These are phyloP conservation scores for Dicyrtoma fusca DNA, from an alignment of 2,888 invertebrate genomes.

Conservation along the genomic window DNA sequence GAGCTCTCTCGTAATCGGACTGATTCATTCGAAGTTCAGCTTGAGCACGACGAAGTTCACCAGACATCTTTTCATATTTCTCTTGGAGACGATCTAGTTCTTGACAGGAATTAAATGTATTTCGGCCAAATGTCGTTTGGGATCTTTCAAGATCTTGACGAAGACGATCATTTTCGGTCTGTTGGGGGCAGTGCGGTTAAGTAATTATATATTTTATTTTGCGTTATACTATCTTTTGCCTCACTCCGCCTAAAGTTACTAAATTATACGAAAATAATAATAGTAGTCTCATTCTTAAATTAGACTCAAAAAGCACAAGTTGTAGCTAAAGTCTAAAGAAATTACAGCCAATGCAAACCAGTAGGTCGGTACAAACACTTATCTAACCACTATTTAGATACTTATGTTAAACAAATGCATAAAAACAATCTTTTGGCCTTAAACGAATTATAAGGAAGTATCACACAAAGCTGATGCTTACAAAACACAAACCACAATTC, in stretches of 20 bases:
- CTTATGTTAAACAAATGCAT: no score
- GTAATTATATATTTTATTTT: slow-evolving; percentile 19
- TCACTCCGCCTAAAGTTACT: no score
- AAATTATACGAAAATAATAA: no score
- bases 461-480: not conserved
- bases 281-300: no score
- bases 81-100: slow-evolving; percentile 66
- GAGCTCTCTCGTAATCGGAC: slow-evolving; percentile 84
- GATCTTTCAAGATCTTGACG: slow-evolving; percentile 83
- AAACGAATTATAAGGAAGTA: no score
- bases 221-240: no score
- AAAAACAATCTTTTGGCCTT: no score
- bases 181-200: not conserved
- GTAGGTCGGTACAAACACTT: no score
- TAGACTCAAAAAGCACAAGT: no score
- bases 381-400: no score
- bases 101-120: slow-evolving; percentile 77
- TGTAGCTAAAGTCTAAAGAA: no score
- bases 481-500: not conserved
- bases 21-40: slow-evolving; percentile 72
- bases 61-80: slow-evolving; percentile 80
- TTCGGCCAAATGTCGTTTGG: slow-evolving; percentile 80
- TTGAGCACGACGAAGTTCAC: slow-evolving; percentile 82
- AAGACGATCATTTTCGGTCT: slow-evolving; percentile 62
- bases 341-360: no score